Evolutionary conservation across 2,113 vertebrate species (phyloP), one percentile per base, ranked within the genome.

Genomic region (Rhabdomys dilectus): DNA sequence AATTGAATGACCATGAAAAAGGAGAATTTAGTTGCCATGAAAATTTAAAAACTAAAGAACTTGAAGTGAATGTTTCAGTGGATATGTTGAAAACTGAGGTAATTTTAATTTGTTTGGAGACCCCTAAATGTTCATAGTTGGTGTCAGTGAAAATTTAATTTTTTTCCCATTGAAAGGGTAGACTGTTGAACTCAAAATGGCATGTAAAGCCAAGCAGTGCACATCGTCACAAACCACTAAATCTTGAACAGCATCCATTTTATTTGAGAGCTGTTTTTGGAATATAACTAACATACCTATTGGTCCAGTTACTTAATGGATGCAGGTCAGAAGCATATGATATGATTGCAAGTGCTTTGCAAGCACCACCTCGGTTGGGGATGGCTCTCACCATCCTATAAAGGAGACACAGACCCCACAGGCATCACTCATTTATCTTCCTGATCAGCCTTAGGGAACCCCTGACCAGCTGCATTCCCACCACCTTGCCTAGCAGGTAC

Each of bases 11-110:
- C 24, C 82, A 86, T 66, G 82, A 66, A 86, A 66, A 48, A 34
- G 60, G 82, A 86, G 39, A 88, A 53, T 56, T 70, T 72, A 56
- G 64, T n/a, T 72, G 45, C 66, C 48, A 72, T 26, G 34, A 22
- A 87, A 7, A 72, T n/a, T 72, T 88, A 72, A 53, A 88, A 88
- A 29, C 66, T 70, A 70, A 70, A 88, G 86, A 88, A 88, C 48
- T n/a, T 36, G 48, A 51, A 56, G 7, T 88, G 86, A 70, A 88
- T n/a, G 36, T 56, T 51, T 70, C 86, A 72, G 21, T 86, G 82
- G 26, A 66, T 48, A 48, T 88, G 86, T 51, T 72, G 3, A 88
- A 70, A 88, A 70, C 56, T 72, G 86, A 88, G 86, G 86, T 88
- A 88, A 53, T 34, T 70, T 72, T 72, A 68, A 68, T 48, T 29